Conservation (phyloP, 2,888 invertebrate species). For the Torymus aiolomorphi region DNA sequence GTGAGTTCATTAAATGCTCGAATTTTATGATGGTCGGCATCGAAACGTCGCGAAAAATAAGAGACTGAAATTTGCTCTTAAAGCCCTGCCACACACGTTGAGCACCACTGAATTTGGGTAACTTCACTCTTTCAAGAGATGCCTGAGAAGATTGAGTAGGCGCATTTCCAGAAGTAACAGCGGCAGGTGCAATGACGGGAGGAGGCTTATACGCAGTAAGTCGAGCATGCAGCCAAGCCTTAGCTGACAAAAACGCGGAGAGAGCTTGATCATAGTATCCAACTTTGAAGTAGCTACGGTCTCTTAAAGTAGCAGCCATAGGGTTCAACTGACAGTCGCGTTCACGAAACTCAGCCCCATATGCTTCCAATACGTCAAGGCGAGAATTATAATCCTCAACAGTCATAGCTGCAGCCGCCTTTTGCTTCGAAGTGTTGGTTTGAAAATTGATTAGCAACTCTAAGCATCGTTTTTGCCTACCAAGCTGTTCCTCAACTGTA, state of each 20-base stretch:
- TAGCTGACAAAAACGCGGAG: not conserved
- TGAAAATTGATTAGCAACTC: not conserved
- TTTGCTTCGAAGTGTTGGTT: not conserved
- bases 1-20: not conserved
- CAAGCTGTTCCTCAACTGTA: too few species aligned
- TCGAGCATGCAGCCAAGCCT: not conserved
- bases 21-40: not conserved
- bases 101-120: not conserved
- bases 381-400: not conserved
- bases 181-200: not conserved
- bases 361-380: not conserved
- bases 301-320: not conserved
- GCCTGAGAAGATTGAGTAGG: too few species aligned
- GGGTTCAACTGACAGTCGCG: not conserved
- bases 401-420: not conserved
- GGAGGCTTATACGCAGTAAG: not conserved
- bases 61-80: constrained; percentile 5
- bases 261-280: not conserved
- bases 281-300: not conserved
- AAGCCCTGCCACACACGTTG: not conserved
- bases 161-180: too few species aligned
- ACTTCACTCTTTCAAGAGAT: too few species aligned
- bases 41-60: not conserved
- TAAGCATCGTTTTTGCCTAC: too few species aligned
- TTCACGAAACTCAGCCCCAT: not conserved